A percentile compares a stretch with the other conserved stretches of the same genome.
Conservation (phyloP, 2,888 invertebrate genomes). For the Hyalella azteca region DNA sequence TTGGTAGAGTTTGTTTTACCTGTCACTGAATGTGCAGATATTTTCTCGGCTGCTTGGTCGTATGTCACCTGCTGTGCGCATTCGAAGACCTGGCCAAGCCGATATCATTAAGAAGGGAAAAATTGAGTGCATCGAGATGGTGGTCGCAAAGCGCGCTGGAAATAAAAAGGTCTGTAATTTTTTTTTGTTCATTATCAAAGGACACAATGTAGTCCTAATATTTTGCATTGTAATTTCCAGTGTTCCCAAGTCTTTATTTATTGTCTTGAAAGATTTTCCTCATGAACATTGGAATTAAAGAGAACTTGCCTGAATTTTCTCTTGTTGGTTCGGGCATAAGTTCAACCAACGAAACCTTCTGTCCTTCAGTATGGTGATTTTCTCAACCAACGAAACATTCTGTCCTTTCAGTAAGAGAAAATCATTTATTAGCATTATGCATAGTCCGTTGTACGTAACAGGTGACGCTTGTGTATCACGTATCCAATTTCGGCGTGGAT, state of each 20-base stretch:
- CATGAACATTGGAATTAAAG: too few relatives aligned
- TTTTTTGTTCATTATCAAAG: not conserved
- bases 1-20: not conserved
- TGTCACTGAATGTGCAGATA: not conserved
- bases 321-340: too few relatives aligned
- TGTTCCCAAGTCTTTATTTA: too few relatives aligned
- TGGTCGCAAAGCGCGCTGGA: constrained; percentile 77
- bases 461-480: constrained; percentile 87
- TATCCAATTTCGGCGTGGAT: constrained; percentile 85
- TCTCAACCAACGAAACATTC: too few relatives aligned
- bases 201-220: too few relatives aligned
- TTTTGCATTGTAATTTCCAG: too few relatives aligned
- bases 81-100: constrained; percentile 43
- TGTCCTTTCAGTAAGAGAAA: too few relatives aligned
- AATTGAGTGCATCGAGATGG: constrained; percentile 78
- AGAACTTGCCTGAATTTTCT: too few relatives aligned
- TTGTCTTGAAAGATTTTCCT: too few relatives aligned
- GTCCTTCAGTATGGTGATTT: too few relatives aligned
- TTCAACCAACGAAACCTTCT: too few relatives aligned
- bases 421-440: not conserved
- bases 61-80: constrained; percentile 55
- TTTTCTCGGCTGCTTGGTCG: constrained; percentile 52
- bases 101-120: constrained; percentile 70
- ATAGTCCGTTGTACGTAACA: constrained; percentile 61
- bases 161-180: constrained; percentile 77